Conservation (phyloP, 1,140 invertebrate genomes). For the Agraylea sexmaculata region DNA sequence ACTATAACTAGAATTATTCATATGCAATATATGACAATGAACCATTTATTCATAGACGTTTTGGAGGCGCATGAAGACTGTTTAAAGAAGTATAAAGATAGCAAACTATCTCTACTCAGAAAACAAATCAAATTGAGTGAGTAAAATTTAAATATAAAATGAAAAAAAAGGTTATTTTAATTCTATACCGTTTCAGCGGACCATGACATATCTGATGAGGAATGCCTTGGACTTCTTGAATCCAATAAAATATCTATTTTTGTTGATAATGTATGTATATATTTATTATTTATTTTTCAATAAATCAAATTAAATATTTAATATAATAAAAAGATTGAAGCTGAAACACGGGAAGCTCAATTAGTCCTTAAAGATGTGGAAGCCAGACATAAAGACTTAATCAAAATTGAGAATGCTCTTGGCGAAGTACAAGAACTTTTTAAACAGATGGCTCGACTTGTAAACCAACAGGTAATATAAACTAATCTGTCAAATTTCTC, state of each 20-base stretch:
- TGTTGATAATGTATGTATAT: slow-evolving; percentile 47
- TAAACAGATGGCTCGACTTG: slow-evolving; percentile 61
- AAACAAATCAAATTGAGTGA: slow-evolving; percentile 66
- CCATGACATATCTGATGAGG: slow-evolving; percentile 41
- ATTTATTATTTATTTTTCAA: slow-evolving; percentile 3
- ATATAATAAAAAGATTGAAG: too few relatives aligned
- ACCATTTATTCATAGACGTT: slow-evolving; percentile 39
- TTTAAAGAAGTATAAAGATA: slow-evolving; percentile 57
- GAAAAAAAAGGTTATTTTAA: slow-evolving; percentile 6
- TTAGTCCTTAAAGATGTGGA: slow-evolving; percentile 71
- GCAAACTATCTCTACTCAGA: slow-evolving; percentile 61
- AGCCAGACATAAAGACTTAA: slow-evolving; percentile 31
- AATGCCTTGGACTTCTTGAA: slow-evolving; percentile 41
- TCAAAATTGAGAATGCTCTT: slow-evolving; percentile 72
- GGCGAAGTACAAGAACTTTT: slow-evolving; percentile 75
- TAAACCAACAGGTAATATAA: slow-evolving; percentile 54
- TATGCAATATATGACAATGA: slow-evolving; percentile 39
- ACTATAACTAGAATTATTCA: slow-evolving; percentile 32
- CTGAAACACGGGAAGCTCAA: slow-evolving; percentile 69
- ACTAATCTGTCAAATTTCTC: slow-evolving; percentile 6
- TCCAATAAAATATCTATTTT: slow-evolving; percentile 43
- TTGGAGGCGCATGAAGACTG: slow-evolving; percentile 65
- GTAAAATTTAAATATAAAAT: slow-evolving; percentile 20
- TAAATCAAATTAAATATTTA: not conserved
- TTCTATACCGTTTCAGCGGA: slow-evolving; percentile 35